phyloP scores from a whole-genome alignment of 2,888 invertebrate species.

The Tortricodes alternella region DNA sequence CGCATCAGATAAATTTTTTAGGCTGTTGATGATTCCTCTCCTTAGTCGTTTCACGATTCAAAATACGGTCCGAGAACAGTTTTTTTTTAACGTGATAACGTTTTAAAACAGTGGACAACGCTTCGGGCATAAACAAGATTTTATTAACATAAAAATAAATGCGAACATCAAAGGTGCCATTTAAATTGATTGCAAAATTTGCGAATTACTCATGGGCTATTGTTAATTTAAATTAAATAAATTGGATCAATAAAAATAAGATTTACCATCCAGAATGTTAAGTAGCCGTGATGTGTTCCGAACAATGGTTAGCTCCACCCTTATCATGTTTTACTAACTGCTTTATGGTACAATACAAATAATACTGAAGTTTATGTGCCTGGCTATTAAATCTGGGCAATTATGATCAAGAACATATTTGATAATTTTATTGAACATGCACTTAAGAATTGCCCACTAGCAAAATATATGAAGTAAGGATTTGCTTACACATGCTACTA shows the following conservation, averaged over 20 bases:
- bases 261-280: conserved; percentile 17
- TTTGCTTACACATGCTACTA: too few species aligned
- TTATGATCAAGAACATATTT: conserved; percentile 7
- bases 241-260: conserved; percentile 28
- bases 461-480: too few species aligned
- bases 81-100: too few species aligned
- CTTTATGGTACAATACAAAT: conserved; percentile 1
- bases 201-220: conserved; percentile 1
- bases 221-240: not conserved
- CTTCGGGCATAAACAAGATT: too few species aligned
- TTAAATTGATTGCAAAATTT: conserved; percentile 1
- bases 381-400: conserved; percentile 23
- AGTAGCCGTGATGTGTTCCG: not conserved
- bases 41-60: too few species aligned
- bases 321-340: conserved; percentile 23
- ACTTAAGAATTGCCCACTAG: not conserved
- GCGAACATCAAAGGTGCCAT: not conserved
- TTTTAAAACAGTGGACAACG: too few species aligned
- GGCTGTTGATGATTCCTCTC: too few species aligned
- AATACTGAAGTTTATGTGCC: conserved; percentile 13
- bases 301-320: conserved; percentile 19
- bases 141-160: not conserved
- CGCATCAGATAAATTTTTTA: too few species aligned
- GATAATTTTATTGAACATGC: conserved; percentile 1
- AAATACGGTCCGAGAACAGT: too few species aligned